These are phyloP conservation scores for Cerceris ruficornis DNA, from an alignment of 2,888 invertebrate species.

Conservation along the genomic window DNA sequence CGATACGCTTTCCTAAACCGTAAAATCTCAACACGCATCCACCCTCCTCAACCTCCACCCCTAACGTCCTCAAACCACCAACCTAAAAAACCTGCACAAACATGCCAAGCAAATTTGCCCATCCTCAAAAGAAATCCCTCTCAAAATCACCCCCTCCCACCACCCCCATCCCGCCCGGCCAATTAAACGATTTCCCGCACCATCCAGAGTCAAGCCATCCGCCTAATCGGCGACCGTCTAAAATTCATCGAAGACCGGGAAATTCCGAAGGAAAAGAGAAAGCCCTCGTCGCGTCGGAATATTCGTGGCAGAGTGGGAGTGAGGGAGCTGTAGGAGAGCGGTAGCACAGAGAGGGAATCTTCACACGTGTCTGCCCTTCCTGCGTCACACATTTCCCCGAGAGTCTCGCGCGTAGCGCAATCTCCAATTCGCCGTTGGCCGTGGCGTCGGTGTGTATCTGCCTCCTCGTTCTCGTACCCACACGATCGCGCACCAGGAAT, in stretches of 20 bases:
- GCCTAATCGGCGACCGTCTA: neutral
- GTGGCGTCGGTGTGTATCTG: conserved; percentile 32
- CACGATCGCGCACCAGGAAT: conserved; percentile 48
- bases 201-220: too few relatives aligned
- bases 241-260: neutral
- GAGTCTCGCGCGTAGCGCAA: conserved; percentile 42
- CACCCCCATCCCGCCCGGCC: too few relatives aligned
- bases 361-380: conserved; percentile 56
- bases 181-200: too few relatives aligned
- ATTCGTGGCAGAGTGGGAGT: neutral
- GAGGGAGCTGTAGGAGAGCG: conserved; percentile 17
- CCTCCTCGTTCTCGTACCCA: conserved; percentile 30
- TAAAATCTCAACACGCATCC: too few relatives aligned
- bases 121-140: too few relatives aligned
- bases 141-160: too few relatives aligned
- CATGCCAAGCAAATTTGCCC: too few relatives aligned
- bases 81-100: too few relatives aligned
- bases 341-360: neutral
- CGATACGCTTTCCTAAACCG: too few relatives aligned
- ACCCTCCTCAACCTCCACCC: too few relatives aligned
- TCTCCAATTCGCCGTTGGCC: conserved; percentile 50
- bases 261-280: neutral
- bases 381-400: conserved; percentile 47
- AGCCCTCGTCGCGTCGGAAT: neutral
- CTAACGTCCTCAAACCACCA: too few relatives aligned